Base-by-base conservation (phyloP, 2,113 vertebrate species). In the Cheirogaleus medius region DNA sequence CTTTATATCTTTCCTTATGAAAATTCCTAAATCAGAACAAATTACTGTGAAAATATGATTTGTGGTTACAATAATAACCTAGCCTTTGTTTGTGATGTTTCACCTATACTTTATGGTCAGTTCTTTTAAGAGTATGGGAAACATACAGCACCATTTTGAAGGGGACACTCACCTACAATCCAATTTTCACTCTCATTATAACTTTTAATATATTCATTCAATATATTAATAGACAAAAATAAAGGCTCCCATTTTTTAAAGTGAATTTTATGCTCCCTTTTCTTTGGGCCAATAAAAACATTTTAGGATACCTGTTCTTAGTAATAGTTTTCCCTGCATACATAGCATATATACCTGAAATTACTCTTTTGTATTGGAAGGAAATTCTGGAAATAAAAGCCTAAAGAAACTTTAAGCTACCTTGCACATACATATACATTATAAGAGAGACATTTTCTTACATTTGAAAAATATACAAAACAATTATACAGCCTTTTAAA, bases 21-120 rank as follows among this genome's bases (percentile, higher is more conserved):
- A 97, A 92, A 90, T 78, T n/a, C 87, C 63, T 81, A 92, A 93
- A 95, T 97, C 4, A 85, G 88, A 97, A 97, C 56, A 93, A 37
- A 73, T 49, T 97, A 76, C 71, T 97, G 49, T 52, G 29, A 94
- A 98, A 98, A 96, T 97, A 96, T 8, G 88, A 56, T 92, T 95
- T 96, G 58, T 90, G 77, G 21, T 95, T 87, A 87, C 4, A 49
- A 76, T 90, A 97, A 96, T 39, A 96, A 97, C 5, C 10, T 37
- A 18, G 42, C 0, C 1, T 44, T 34, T 96, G 78, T 86, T 83
- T 91, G 56, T 93, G 49, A 93, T 83, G 27, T 93, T 83, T 96
- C 63, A 68, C 63, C 69, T 77, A 21, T 42, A 82, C 44, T 77
- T 73, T 73, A 52, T 12, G 3, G 42, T 92, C 23, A 18, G 32